These are phyloP conservation scores for Catharus minimus DNA, from an alignment of 2,113 vertebrate genomes.

Conservation along the genomic window DNA sequence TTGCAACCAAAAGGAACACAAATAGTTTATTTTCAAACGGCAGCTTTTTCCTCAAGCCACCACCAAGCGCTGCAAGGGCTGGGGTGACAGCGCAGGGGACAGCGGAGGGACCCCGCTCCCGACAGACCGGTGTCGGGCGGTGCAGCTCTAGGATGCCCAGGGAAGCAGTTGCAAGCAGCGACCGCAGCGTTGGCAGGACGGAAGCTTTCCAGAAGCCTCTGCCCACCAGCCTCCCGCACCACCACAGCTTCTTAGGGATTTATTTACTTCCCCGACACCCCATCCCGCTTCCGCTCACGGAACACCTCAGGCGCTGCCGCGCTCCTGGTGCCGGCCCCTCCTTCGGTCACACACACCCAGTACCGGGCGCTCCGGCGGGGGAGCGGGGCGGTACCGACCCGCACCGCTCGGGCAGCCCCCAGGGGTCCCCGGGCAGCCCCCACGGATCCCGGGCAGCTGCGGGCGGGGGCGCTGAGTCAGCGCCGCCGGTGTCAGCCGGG, in stretches of 20 bases:
- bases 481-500: neutral
- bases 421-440: neutral
- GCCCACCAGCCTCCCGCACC: neutral
- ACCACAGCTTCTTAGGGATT: fast-evolving
- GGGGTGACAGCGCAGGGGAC: neutral
- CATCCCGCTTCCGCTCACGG: neutral
- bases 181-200: fast-evolving
- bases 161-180: neutral
- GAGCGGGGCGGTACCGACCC: neutral
- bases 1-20: neutral
- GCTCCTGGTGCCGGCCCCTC: neutral
- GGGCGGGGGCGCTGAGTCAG: neutral
- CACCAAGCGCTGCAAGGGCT: neutral
- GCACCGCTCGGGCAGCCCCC: neutral
- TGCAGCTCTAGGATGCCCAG: fast-evolving
- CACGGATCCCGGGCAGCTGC: neutral
- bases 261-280: neutral
- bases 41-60: neutral
- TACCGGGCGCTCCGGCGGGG: neutral
- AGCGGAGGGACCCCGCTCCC: fast-evolving
- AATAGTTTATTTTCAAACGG: neutral
- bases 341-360: neutral
- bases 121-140: fast-evolving
- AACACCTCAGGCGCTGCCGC: neutral
- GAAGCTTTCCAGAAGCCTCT: neutral